Evolutionary conservation across 2,113 vertebrate species (phyloP).

Genomic region (Pipa parva): DNA sequence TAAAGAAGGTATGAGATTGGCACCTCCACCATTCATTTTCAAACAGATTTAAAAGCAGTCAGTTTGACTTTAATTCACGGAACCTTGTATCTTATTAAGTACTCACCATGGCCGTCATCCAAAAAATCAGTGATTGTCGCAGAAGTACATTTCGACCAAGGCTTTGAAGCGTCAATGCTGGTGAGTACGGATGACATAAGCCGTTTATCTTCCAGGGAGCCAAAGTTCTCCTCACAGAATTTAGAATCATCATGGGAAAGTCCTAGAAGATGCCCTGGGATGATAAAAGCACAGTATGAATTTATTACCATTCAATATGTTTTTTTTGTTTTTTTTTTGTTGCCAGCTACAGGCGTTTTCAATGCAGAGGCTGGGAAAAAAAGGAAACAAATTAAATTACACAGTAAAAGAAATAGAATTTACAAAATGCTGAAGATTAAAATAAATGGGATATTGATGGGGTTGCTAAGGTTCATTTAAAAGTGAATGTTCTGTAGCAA

Average conservation of each 20-base stretch:
- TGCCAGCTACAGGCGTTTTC: constrained; percentile 17
- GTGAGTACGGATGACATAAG: constrained; percentile 97
- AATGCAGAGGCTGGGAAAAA: not conserved
- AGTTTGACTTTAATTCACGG: not conserved
- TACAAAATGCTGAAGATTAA: no score
- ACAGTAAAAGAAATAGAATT: no score
- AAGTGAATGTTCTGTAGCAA: no score
- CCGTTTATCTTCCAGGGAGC: constrained; percentile 89
- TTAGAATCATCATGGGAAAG: constrained; percentile 96
- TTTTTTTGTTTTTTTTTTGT: not conserved
- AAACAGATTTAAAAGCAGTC: constrained; percentile 12
- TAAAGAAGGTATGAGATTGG: no score
- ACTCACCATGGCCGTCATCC: constrained; percentile 92
- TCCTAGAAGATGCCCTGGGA: constrained; percentile 86
- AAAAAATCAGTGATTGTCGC: constrained; percentile 95
- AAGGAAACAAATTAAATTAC: no score
- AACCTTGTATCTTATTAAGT: not conserved
- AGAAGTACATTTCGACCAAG: constrained; percentile 97
- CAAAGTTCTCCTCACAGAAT: constrained; percentile 93
- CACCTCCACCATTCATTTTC: no score
- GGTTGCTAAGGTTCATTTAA: no score
- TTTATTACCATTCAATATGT: no score
- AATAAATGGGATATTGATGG: no score
- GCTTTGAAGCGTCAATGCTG: constrained; percentile 92
- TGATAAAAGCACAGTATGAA: constrained; percentile 3